Conservation (phyloP, 2,888 invertebrate genomes). For the Eilema griseolum region DNA sequence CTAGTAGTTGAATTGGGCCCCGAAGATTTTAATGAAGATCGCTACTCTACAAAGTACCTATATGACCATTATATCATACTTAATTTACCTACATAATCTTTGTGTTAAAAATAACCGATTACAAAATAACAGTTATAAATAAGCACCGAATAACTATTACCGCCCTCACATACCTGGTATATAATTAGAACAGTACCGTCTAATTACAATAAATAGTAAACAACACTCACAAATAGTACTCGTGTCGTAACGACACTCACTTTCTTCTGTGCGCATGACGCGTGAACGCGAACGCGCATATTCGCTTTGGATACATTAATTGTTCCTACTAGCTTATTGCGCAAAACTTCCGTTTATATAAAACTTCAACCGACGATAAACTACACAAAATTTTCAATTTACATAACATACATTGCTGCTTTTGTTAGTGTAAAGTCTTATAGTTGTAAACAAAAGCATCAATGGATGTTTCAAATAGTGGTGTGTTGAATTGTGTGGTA, state of each 20-base stretch:
- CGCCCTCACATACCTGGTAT: not conserved
- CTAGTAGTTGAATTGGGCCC: not conserved
- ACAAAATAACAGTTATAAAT: not conserved
- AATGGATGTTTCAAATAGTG: not conserved
- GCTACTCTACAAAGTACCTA: no score
- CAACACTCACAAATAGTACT: constrained; percentile 55
- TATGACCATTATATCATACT: not conserved
- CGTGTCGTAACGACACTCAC: constrained; percentile 67
- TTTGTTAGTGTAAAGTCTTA: not conserved
- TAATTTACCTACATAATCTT: not conserved
- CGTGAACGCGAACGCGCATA: constrained; percentile 65
- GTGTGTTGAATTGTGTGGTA: not conserved
- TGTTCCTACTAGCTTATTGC: constrained; percentile 68
- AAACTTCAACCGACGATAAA: not conserved
- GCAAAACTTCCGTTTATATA: constrained; percentile 70
- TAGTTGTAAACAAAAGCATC: not conserved
- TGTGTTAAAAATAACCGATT: not conserved
- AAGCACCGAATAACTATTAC: not conserved
- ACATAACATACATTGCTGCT: constrained; percentile 3
- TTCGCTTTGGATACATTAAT: constrained; percentile 62
- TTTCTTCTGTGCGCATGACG: constrained; percentile 70
- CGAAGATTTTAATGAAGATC: no score
- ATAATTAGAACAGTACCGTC: constrained; percentile 7
- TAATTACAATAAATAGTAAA: constrained; percentile 26
- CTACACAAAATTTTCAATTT: not conserved